Evolutionary conservation across 2,888 invertebrate genomes (phyloP).

Genomic region (Tiliacea citrago): DNA sequence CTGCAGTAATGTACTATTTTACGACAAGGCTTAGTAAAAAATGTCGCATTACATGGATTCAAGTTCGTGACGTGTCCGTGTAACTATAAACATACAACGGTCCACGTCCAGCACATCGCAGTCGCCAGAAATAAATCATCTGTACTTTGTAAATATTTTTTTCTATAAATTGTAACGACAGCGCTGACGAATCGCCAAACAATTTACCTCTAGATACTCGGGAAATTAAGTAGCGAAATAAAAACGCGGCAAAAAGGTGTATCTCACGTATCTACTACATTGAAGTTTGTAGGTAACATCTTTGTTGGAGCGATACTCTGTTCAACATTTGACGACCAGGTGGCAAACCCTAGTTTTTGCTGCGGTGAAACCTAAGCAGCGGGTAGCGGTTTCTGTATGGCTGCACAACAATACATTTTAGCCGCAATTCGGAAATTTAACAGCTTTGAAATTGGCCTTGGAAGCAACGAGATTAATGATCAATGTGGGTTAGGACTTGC

Average conservation of each 20-base stretch:
- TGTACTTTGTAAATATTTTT: conserved; percentile 31
- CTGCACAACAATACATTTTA: conserved; percentile 63
- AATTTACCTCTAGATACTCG: conserved; percentile 34
- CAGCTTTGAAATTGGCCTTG: conserved; percentile 76
- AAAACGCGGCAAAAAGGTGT: conserved; percentile 56
- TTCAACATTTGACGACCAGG: conserved; percentile 54
- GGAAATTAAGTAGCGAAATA: conserved; percentile 41
- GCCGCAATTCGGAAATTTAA: conserved; percentile 61
- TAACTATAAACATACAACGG: neutral
- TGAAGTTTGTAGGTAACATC: conserved; percentile 57
- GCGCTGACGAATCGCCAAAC: conserved; percentile 47
- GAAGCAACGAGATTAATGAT: conserved; percentile 66
- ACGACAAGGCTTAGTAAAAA: conserved; percentile 30
- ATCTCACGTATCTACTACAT: conserved; percentile 57
- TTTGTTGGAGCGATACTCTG: conserved; percentile 63
- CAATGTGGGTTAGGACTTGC: conserved; percentile 65
- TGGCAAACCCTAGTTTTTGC: conserved; percentile 66
- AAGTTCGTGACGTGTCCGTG: conserved; percentile 18
- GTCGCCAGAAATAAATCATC: conserved; percentile 44
- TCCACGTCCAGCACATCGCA: conserved; percentile 7
- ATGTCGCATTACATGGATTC: conserved; percentile 33
- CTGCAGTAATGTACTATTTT: no score
- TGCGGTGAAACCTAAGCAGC: conserved; percentile 68
- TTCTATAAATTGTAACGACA: conserved; percentile 37
- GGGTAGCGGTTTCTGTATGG: conserved; percentile 64